Evolutionary conservation across 2,113 vertebrate species (phyloP), one percentile per base, ranked within the genome.

Genomic region (Tragulus kanchil): DNA sequence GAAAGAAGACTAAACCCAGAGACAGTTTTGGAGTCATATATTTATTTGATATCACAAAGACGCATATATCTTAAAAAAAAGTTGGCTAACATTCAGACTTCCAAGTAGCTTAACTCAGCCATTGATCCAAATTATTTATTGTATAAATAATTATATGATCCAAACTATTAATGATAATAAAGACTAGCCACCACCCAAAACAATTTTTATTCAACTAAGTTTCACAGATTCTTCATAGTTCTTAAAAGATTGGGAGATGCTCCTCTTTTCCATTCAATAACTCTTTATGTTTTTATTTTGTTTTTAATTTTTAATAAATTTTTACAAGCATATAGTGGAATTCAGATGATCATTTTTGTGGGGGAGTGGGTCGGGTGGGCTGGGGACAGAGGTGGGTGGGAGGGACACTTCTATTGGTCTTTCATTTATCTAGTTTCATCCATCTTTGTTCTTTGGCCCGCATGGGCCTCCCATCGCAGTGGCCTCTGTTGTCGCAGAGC

Each of bases 41-140:
- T 94, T 90, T 89, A 79, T 77, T 82, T 89, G n/a, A 89, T 59
- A 75, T 14, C 58, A 56, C 17, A 85, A 58, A 91, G 12, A 97
- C 94, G 59, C n/a, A 7, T 67, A 19, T 50, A 71, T 62, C 77
- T 97, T 61, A 28, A 5, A 83, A 73, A 93, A 28, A 15, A 89
- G 89, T 36, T 28, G 10, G 14, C n/a, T 95, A 75, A 87, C 31
- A n/a, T 52, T 89, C 61, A 85, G 15, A 83, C 45, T 79, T 97
- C 4, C 45, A 21, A 64, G n/a, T 75, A 59, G 45, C 64, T 95
- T 85, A 83, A 25, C 87, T 59, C 26, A 87, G 28, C n/a, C 58
- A 88, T 4, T 42, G 54, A 83, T 69, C 36, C 61, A 89, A 95
- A 94, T 65, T 61, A 93, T 54, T 90, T 73, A 83, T 67, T 67